Base-by-base conservation (phyloP, 2,888 invertebrate genomes). In the Caenorhabditis angaria region DNA sequence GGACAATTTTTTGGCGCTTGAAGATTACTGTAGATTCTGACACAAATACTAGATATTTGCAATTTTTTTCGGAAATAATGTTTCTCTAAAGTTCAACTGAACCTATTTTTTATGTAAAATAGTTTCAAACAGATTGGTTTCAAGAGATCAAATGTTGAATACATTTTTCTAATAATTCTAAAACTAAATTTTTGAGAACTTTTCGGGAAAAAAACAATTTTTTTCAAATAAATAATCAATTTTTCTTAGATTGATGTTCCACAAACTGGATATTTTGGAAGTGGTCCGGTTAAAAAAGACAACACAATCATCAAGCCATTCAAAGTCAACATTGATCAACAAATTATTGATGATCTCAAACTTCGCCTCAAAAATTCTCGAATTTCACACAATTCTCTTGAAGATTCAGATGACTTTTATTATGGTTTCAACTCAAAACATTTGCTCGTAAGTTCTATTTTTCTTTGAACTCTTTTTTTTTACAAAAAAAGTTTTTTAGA, bases 401-500 rank as follows among this genome's bases (percentile, higher is more conserved):
- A 87, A 67, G 84, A 86, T 57, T 88, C 90, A 0, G 91, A 76
- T 41, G 69, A 91, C 6, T 94, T 94, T 88, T 91, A 92, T 68
- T 94, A 94, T 84, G 95, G 95, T 1, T 92, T 94, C 87, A 93
- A 93, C 84, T 89, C 92, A 0, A 90, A 91, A 48, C 91, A 77
- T 41, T 65, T 82, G n/a, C 62, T 66, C 41, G 67, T 61, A 66
- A 51, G 32, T 5, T 12, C 3, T 8, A 4, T 2, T 8, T 20
- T 25, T 20, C 24, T 8, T 18, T 6, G 20, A 6, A 24, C 8
- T 60, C 27, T 35, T 24, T 22, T n/a, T 55, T 8, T 8, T 25
- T 41, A 41, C n/a, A n/a, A n/a, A n/a, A n/a, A n/a, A n/a, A n/a
- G n/a, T n/a, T 28, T 35, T 68, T 53, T 48, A 64, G 65, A 60